These are phyloP conservation scores for Cacatua alba DNA, from an alignment of 2,113 vertebrate genomes.

Conservation along the genomic window DNA sequence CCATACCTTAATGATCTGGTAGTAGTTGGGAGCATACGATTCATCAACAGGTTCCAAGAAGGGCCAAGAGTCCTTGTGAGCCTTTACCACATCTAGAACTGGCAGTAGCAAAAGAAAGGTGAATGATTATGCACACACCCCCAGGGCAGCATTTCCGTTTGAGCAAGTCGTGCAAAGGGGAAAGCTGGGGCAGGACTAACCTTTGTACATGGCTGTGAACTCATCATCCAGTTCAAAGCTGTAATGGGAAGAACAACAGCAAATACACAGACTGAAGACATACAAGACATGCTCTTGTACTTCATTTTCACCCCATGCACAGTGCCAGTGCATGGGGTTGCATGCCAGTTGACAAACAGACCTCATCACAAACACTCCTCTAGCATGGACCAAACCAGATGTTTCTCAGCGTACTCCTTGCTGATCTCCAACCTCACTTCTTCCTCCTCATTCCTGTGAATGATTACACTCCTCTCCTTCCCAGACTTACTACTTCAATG, in stretches of 20 bases:
- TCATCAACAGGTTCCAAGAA: constrained; percentile 97
- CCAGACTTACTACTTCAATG: not conserved
- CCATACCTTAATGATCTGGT: constrained; percentile 94
- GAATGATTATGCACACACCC: not conserved
- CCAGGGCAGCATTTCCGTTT: not conserved
- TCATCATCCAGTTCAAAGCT: constrained; percentile 96
- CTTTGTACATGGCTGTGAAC: constrained; percentile 97
- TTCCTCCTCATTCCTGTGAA: not conserved
- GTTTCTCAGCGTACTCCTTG: not conserved
- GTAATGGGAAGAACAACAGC: constrained; percentile 36
- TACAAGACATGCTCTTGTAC: accelerated
- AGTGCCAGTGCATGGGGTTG: not conserved
- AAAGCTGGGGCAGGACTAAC: constrained; percentile 71
- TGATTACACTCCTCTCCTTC: not conserved
- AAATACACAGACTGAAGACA: not conserved
- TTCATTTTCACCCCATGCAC: not conserved
- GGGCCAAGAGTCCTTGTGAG: constrained; percentile 97
- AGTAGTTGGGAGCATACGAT: constrained; percentile 85
- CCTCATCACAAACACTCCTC: not conserved
- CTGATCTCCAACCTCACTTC: not conserved
- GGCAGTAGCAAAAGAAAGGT: not conserved
- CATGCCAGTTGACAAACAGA: not conserved
- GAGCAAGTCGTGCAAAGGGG: not conserved
- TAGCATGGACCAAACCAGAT: not conserved
- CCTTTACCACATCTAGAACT: constrained; percentile 94